Evolutionary conservation across 2,797 vertebrate species (phyloP), one percentile per base, ranked within the genome.

Genomic region (Poecilia picta): DNA sequence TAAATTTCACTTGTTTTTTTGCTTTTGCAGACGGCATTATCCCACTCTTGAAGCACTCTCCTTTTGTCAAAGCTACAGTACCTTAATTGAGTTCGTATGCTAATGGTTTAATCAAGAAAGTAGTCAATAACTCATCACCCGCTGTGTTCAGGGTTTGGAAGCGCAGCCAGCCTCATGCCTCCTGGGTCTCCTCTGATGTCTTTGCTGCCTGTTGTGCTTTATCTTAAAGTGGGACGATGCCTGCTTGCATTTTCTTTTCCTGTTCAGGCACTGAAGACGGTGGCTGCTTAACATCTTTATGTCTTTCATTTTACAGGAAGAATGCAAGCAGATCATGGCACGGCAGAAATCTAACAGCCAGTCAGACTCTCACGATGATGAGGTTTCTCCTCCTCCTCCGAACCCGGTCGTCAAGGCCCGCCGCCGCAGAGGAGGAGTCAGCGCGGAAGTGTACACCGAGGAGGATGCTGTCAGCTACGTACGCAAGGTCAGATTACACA

Each of bases 391-490:
- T 12, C 96, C 96, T 4, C 98, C 97, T 0, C 98, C 97, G 1
- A 98, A 98, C 92, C 98, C 98, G 0, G 97, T 97, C 78, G 98
- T 98, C 78, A 98, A 98, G 91, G 97, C 97, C 3, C 96, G 98
- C 0, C 95, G 95, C 82, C 93, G 98, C 84, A 94, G 98, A 10
- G 98, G 98, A 0, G 98, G 98, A 0, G 98, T 99, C 94, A 99
- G 98, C 0, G 98, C 98, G 0, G 98, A 99, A 84, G 98, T 99
- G 81, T 99, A 99, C 93, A 99, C 98, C 0, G 98, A 99, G 84
- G 98, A 99, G 76, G 98, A 99, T n/a, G 98, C 98, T 0, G 98
- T 98, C 85, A 98, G 98, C 88, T 99, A 99, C 0, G 98, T 99
- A 78, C 96, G 98, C 86, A 99, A 99, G 98, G 98, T 99, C 93